Percentiles rank a stretch among this genome's conserved stretches.
Conservation (phyloP, 2,888 invertebrate species). For the Stenichneumon culpator region DNA sequence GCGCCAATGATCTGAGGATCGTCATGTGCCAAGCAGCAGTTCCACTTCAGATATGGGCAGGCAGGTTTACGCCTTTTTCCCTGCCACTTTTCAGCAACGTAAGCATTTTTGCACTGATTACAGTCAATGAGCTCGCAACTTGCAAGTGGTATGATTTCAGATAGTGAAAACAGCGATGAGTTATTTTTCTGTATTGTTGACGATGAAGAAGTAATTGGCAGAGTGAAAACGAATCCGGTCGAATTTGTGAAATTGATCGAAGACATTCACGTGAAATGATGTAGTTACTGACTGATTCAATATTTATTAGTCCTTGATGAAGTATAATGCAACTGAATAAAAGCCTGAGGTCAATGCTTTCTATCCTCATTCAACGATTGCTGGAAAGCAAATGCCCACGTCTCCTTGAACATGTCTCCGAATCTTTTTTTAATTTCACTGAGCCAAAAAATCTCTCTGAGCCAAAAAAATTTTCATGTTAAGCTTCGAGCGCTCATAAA, state of each 20-base stretch:
- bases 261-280: neutral
- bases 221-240: neutral
- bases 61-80: slow-evolving; percentile 67
- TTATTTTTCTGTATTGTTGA: neutral
- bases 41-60: slow-evolving; percentile 29
- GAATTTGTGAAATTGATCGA: neutral
- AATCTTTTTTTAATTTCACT: slow-evolving; percentile 10
- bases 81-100: neutral
- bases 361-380: neutral
- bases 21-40: slow-evolving; percentile 50
- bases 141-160: neutral
- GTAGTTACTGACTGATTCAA: neutral
- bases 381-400: neutral
- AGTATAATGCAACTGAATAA: neutral
- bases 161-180: neutral
- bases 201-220: neutral
- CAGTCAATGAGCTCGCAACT: neutral
- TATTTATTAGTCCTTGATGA: neutral
- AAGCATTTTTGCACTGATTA: neutral
- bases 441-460: neutral
- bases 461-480: neutral
- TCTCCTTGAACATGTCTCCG: neutral
- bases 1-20: slow-evolving; percentile 48
- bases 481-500: neutral
- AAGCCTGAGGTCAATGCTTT: neutral